phyloP scores from a whole-genome alignment of 2,888 invertebrate species.

The Volucella inanis region DNA sequence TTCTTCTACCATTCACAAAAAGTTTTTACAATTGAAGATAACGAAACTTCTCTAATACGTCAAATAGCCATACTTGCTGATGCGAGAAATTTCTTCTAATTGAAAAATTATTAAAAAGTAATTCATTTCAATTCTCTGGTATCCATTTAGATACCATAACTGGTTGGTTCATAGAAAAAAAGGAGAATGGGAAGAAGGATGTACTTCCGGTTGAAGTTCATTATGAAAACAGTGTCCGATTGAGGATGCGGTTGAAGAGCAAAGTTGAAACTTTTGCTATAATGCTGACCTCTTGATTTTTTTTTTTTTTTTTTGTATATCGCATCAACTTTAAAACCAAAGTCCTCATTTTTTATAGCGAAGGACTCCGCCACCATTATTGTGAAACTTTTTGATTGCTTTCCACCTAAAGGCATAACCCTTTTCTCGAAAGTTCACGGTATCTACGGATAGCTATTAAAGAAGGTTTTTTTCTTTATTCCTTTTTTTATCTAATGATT shows the following conservation, averaged over 20 bases:
- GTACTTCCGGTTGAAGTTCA: conserved; percentile 20
- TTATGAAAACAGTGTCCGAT: conserved; percentile 14
- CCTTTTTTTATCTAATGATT: background rate
- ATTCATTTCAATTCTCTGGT: background rate
- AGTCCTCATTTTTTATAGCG: background rate
- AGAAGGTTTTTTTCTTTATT: background rate
- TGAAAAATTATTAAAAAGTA: conserved; percentile 17
- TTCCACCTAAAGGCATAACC: conserved; percentile 44
- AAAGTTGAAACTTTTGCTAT: conserved; percentile 18
- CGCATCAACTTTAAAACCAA: conserved; percentile 34
- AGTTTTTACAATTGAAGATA: too few species aligned
- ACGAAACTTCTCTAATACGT: background rate
- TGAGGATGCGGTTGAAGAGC: background rate
- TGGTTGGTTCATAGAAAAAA: too few species aligned
- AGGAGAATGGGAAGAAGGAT: background rate
- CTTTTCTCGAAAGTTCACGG: conserved; percentile 16
- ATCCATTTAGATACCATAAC: background rate
- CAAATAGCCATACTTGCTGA: background rate
- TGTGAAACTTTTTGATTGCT: conserved; percentile 53
- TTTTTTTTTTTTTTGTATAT: background rate
- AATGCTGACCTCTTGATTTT: conserved; percentile 23
- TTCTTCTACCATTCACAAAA: too few species aligned
- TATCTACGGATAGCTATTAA: background rate
- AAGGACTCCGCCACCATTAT: conserved; percentile 20
- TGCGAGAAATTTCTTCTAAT: background rate